A percentile compares a stretch with the other conserved stretches of the same genome.
phyloP scores from a whole-genome alignment of 2,797 vertebrate species.

The Microctenopoma stevenorrisi region DNA sequence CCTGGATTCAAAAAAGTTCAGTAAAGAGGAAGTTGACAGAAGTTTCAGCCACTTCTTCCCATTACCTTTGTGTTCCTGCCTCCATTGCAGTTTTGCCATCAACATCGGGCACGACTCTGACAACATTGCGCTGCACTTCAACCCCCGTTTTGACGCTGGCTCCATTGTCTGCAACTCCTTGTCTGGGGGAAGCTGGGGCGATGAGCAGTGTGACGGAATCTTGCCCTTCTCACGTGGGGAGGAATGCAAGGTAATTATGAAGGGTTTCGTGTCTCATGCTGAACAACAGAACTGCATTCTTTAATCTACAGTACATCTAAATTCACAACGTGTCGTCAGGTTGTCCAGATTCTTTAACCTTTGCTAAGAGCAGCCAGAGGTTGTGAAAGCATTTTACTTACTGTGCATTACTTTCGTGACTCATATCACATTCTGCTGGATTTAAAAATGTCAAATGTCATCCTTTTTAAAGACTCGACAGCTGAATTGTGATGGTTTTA shows the following conservation, averaged over 20 bases:
- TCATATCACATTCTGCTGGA: neutral
- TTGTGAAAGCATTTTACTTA: no score
- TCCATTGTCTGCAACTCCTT: slow-evolving; percentile 76
- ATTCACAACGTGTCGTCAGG: no score
- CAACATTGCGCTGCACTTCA: slow-evolving; percentile 82
- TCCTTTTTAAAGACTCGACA: neutral
- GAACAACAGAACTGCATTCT: neutral
- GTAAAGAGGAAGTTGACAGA: neutral
- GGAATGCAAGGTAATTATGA: slow-evolving; percentile 75
- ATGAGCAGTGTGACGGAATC: slow-evolving; percentile 37
- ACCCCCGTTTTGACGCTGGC: slow-evolving; percentile 71
- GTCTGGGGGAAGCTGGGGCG: slow-evolving; percentile 73
- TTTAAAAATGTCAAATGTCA: neutral
- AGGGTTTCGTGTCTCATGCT: neutral
- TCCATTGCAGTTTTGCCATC: slow-evolving; percentile 77
- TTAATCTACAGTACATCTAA: neutral
- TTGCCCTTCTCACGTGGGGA: slow-evolving; percentile 78
- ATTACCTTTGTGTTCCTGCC: neutral
- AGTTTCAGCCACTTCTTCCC: neutral
- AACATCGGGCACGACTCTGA: slow-evolving; percentile 79
- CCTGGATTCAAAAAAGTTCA: neutral
- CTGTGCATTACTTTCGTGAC: no score
- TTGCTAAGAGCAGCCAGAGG: no score
- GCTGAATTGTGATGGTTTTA: neutral
- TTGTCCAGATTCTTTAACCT: no score